These are phyloP conservation scores for Probaryconus sp. DNA, from an alignment of 1,140 invertebrate species.

Conservation along the genomic window DNA sequence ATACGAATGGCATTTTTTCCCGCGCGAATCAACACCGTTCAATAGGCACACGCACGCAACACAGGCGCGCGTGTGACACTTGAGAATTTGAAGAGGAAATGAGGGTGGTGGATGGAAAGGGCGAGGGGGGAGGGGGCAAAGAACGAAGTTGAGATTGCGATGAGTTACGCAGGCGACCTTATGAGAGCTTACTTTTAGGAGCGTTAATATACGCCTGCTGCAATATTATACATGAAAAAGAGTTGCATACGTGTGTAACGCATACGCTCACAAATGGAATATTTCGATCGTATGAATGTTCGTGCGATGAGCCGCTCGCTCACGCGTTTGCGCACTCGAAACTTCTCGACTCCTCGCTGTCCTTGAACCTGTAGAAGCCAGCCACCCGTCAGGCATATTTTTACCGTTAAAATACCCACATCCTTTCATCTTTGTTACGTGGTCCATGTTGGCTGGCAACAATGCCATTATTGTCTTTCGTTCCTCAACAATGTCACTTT, in stretches of 20 bases:
- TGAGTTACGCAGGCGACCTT: constrained; percentile 43
- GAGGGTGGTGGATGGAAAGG: constrained; percentile 33
- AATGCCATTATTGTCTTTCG: constrained; percentile 55
- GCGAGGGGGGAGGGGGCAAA: too few relatives aligned
- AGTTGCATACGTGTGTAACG: constrained; percentile 1
- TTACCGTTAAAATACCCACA: constrained; percentile 77
- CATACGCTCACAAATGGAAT: too few relatives aligned
- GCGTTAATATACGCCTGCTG: neutral
- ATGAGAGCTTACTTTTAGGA: neutral
- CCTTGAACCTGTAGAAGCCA: constrained; percentile 71
- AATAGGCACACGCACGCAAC: constrained; percentile 42
- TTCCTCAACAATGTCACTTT: constrained; percentile 54
- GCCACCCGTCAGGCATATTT: constrained; percentile 69
- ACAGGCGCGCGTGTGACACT: constrained; percentile 51
- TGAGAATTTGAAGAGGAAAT: constrained; percentile 61
- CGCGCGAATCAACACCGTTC: constrained; percentile 59
- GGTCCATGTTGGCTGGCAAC: constrained; percentile 49
- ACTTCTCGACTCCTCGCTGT: constrained; percentile 56
- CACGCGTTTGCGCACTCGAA: constrained; percentile 37
- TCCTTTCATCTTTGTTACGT: constrained; percentile 72
- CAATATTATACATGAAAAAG: neutral
- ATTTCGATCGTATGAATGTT: constrained; percentile 6
- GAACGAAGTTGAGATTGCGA: constrained; percentile 35
- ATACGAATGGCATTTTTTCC: constrained; percentile 59
- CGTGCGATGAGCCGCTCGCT: constrained; percentile 15